A percentile compares a stretch with the other conserved stretches of the same genome.
These are phyloP conservation scores for Acropternis orthonyx DNA, from an alignment of 2,797 vertebrate genomes.

Conservation along the genomic window DNA sequence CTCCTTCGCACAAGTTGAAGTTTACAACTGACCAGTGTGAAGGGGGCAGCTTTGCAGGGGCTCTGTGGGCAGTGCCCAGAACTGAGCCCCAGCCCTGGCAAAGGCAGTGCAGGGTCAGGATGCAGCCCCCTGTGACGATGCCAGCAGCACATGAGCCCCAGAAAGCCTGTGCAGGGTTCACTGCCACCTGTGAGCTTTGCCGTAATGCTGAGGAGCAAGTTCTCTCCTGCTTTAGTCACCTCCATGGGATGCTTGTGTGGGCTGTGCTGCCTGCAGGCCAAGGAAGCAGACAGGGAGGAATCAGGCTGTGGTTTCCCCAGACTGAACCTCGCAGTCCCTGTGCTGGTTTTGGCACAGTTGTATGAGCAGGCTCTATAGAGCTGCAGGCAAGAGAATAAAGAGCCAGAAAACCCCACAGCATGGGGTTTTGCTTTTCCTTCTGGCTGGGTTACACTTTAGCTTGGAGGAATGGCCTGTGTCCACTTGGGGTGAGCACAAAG, in stretches of 20 bases:
- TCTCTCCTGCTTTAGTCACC: background rate
- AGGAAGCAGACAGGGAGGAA: background rate
- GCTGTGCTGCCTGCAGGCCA: background rate
- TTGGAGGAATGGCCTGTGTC: background rate
- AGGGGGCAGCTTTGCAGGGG: background rate
- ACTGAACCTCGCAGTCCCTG: background rate
- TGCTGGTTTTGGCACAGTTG: background rate
- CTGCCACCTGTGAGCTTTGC: background rate
- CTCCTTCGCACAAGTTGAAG: background rate
- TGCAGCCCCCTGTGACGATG: background rate
- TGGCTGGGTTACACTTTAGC: background rate
- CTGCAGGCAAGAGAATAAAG: background rate
- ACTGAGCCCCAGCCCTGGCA: background rate
- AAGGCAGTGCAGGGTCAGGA: background rate
- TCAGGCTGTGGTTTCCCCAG: background rate
- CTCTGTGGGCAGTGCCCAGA: background rate
- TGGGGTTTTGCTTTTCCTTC: background rate
- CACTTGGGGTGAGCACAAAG: background rate
- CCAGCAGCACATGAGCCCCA: background rate
- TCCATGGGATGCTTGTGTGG: fast-evolving
- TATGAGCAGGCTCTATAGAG: background rate
- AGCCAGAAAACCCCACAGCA: background rate
- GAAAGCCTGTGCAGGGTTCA: background rate
- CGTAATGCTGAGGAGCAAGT: background rate
- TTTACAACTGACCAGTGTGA: background rate